These are phyloP conservation scores for Erynnis tages DNA, from an alignment of 2,888 invertebrate species.

Conservation along the genomic window DNA sequence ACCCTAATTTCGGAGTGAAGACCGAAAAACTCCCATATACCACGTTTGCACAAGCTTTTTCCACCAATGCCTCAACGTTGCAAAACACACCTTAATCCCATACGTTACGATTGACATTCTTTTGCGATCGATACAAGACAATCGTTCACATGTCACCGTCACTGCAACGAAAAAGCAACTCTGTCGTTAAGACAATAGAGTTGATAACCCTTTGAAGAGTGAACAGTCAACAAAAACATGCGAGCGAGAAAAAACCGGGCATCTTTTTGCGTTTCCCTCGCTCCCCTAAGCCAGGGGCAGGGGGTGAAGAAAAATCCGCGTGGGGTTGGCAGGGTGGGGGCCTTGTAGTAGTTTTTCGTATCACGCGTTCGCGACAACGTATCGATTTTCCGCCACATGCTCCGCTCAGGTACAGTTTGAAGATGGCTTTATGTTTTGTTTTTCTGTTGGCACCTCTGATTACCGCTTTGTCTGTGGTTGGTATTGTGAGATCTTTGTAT, in stretches of 20 bases:
- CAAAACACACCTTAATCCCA: slow-evolving; percentile 35
- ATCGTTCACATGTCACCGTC: slow-evolving; percentile 62
- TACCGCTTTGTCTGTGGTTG: slow-evolving; percentile 8
- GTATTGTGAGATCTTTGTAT: background rate
- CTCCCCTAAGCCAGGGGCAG: slow-evolving; percentile 64
- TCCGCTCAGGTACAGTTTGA: slow-evolving; percentile 59
- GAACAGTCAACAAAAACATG: slow-evolving; percentile 70
- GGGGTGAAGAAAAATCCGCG: slow-evolving; percentile 68
- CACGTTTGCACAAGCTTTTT: slow-evolving; percentile 62
- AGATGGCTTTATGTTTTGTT: slow-evolving; percentile 27
- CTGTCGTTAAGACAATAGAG: background rate
- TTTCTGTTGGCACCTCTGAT: slow-evolving; percentile 22
- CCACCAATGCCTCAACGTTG: slow-evolving; percentile 35
- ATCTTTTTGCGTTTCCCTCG: slow-evolving; percentile 75
- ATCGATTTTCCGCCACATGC: slow-evolving; percentile 78
- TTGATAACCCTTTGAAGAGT: slow-evolving; percentile 33
- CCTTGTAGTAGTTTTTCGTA: slow-evolving; percentile 77
- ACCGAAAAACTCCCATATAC: slow-evolving; percentile 63
- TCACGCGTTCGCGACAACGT: slow-evolving; percentile 78
- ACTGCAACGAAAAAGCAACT: background rate
- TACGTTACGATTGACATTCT: slow-evolving; percentile 38
- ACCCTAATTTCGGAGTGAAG: slow-evolving; percentile 67
- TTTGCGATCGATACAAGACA: slow-evolving; percentile 46
- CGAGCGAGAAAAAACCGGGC: slow-evolving; percentile 71
- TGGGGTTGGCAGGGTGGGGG: slow-evolving; percentile 49